Percentiles rank a stretch among this genome's conserved stretches.
These are phyloP conservation scores for Hapalemur alaotrensis DNA, from an alignment of 2,797 vertebrate genomes.

Conservation along the genomic window DNA sequence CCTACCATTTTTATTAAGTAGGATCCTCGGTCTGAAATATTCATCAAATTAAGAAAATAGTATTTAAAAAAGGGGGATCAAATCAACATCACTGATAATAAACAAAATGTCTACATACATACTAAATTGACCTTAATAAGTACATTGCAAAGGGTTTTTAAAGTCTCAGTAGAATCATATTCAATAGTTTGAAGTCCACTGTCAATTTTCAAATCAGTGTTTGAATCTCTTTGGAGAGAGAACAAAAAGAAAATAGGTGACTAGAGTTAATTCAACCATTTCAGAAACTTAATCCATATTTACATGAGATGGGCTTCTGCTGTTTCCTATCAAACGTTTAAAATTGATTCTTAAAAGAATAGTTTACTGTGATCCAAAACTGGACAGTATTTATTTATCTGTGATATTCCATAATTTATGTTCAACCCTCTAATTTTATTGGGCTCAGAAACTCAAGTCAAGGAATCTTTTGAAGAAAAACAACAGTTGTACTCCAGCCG, in stretches of 20 bases:
- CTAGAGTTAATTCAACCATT: slow-evolving; percentile 4
- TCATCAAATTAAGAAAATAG: slow-evolving; percentile 13
- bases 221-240: not conserved
- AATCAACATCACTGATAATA: slow-evolving; percentile 7
- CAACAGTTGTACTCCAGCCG: slow-evolving; percentile 44
- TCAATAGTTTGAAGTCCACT: not conserved
- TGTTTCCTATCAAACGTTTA: slow-evolving; percentile 17
- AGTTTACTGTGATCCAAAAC: slow-evolving; percentile 51
- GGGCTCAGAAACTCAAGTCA: slow-evolving; percentile 70
- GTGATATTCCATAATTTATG: slow-evolving; percentile 55
- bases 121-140: slow-evolving; percentile 20
- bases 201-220: slow-evolving; percentile 21
- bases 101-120: not conserved
- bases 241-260: not conserved
- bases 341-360: not conserved
- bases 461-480: slow-evolving; percentile 75
- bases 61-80: slow-evolving; percentile 30
- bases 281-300: slow-evolving; percentile 17
- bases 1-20: slow-evolving; percentile 23
- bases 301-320: not conserved
- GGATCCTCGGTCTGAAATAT: not conserved
- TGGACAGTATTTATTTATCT: slow-evolving; percentile 44
- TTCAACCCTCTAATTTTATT: slow-evolving; percentile 63
- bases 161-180: not conserved
- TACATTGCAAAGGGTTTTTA: slow-evolving; percentile 19